A percentile compares a stretch with the other conserved stretches of the same genome.
Conservation (phyloP, 2,113 vertebrate genomes). For the Anoura caudifer region DNA sequence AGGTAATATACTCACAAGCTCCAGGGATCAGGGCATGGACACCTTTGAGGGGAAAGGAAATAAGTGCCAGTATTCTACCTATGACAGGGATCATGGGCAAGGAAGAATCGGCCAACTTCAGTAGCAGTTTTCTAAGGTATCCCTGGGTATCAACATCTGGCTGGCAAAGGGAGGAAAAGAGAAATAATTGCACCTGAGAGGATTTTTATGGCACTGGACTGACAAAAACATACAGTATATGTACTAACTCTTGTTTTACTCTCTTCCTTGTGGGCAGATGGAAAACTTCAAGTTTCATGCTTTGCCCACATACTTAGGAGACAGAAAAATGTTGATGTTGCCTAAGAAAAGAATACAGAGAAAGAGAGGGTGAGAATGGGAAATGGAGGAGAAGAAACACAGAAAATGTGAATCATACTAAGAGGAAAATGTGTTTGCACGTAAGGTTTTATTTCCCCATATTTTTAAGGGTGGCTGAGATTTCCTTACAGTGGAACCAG, state of each 20-base stretch:
- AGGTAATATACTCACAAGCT: not conserved
- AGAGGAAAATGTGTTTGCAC: not conserved
- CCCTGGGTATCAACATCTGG: not conserved
- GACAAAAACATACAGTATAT: not conserved
- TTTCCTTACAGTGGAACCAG: not conserved
- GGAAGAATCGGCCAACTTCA: not conserved
- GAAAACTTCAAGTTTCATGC: not conserved
- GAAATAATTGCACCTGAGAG: not conserved
- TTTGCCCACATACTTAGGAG: not conserved
- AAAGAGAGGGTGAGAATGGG: not conserved
- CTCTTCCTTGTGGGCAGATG: not conserved
- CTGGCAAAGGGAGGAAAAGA: not conserved
- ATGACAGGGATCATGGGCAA: not conserved
- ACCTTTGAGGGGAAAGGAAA: not conserved
- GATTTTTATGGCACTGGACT: not conserved
- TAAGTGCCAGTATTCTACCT: not conserved
- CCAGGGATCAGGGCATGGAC: rapidly evolving
- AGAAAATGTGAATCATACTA: not conserved
- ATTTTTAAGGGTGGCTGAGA: constrained; percentile 26
- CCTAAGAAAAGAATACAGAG: not conserved
- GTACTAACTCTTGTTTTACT: not conserved
- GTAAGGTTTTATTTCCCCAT: not conserved
- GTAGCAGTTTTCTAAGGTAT: not conserved
- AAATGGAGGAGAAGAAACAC: not conserved
- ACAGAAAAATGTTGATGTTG: not conserved